phyloP scores from a whole-genome alignment of 2,113 vertebrate genomes.

The Alces alces region DNA sequence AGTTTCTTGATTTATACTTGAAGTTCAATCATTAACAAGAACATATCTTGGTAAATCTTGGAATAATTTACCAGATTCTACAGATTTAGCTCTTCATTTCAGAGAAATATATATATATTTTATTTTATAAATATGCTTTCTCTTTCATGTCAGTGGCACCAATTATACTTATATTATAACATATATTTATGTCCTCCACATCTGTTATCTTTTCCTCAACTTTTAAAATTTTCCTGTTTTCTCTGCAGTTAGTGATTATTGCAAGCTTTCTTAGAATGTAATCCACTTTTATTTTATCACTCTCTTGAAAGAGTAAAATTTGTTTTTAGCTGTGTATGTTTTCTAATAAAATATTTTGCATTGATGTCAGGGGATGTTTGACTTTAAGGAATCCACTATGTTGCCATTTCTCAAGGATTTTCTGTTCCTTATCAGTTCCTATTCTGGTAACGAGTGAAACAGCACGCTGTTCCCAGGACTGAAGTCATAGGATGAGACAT shows the following conservation, averaged over 20 bases:
- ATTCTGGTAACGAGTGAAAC: too few relatives aligned
- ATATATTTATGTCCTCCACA: neutral
- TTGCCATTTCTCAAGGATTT: too few relatives aligned
- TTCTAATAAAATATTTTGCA: neutral
- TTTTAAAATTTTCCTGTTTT: neutral
- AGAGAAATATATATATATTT: neutral
- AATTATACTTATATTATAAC: neutral
- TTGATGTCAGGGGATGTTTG: neutral
- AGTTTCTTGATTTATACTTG: neutral
- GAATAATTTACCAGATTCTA: neutral
- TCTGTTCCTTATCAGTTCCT: too few relatives aligned
- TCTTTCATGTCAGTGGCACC: neutral
- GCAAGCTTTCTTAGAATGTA: neutral
- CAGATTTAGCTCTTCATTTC: neutral
- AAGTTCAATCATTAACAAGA: neutral
- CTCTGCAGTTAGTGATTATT: neutral
- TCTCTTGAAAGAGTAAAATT: neutral
- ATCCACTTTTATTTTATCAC: neutral
- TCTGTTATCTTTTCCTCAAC: neutral
- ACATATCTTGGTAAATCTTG: neutral
- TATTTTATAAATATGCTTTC: neutral
- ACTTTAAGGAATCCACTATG: too few relatives aligned
- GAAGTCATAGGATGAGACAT: too few relatives aligned
- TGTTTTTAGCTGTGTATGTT: neutral
- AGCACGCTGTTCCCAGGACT: too few relatives aligned